These are phyloP conservation scores for Colistium nudipinnis DNA, from an alignment of 2,113 vertebrate genomes.

Conservation along the genomic window DNA sequence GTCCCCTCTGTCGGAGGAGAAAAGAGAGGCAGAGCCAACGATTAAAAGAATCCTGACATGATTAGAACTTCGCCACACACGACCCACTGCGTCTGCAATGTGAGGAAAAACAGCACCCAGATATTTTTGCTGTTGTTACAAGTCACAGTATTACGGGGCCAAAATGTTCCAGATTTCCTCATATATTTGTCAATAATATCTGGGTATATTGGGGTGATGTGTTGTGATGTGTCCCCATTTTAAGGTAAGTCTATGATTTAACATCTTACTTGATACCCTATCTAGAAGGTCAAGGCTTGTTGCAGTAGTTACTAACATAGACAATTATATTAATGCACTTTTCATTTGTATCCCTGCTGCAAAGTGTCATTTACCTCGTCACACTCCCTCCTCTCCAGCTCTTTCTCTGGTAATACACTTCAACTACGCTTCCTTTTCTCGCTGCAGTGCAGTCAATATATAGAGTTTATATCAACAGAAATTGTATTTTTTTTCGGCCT, in stretches of 20 bases:
- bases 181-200: constrained; percentile 30
- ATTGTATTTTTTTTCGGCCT: too few relatives aligned
- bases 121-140: constrained; percentile 13
- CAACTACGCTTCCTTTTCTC: neutral
- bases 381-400: neutral
- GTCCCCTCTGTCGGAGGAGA: neutral
- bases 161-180: constrained; percentile 14
- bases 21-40: neutral
- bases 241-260: constrained; percentile 10
- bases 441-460: neutral
- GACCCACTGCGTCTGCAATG: constrained; percentile 31
- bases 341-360: constrained; percentile 26
- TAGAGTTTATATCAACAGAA: too few relatives aligned
- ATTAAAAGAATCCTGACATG: constrained; percentile 16
- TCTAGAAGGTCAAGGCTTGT: constrained; percentile 14
- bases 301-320: constrained; percentile 52
- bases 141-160: constrained; percentile 1
- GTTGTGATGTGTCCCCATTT: constrained; percentile 10
- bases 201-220: constrained; percentile 26
- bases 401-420: neutral
- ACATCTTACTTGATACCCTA: constrained; percentile 2
- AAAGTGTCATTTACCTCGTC: constrained; percentile 27
- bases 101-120: constrained; percentile 17
- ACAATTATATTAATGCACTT: constrained; percentile 56
- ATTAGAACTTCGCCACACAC: constrained; percentile 29